Percentiles rank a stretch among this genome's conserved stretches.
phyloP scores from a whole-genome alignment of 2,888 invertebrate species.

The Caenorhabditis sp. region DNA sequence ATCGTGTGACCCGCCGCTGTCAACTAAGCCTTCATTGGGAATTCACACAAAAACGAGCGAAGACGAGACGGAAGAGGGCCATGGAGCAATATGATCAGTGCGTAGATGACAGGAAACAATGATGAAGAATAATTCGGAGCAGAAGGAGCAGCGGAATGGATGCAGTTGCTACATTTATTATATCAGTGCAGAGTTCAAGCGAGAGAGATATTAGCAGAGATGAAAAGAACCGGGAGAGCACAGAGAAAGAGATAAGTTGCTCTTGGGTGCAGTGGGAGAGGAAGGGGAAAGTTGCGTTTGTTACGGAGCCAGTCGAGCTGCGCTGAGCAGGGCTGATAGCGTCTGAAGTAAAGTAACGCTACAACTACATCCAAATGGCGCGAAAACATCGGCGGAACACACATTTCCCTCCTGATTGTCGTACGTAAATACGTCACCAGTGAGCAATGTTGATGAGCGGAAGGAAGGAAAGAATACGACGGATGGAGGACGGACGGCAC shows the following conservation, averaged over 20 bases:
- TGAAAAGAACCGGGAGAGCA: neutral
- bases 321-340: no score
- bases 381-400: conserved; percentile 1
- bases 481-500: no score
- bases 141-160: neutral
- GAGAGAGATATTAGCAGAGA: neutral
- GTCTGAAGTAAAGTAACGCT: no score
- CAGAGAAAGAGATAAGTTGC: conserved; percentile 13
- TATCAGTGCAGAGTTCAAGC: conserved; percentile 23
- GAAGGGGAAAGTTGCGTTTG: conserved; percentile 14
- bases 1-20: neutral
- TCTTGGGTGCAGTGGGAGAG: conserved; percentile 6
- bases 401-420: conserved; percentile 11
- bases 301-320: no score
- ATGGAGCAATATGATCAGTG: neutral
- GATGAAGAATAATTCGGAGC: neutral
- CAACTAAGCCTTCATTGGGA: conserved; percentile 41
- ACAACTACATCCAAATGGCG: no score
- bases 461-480: conserved; percentile 14
- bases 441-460: conserved; percentile 10
- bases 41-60: conserved; percentile 7
- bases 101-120: no score
- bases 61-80: neutral
- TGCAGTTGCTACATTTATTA: neutral
- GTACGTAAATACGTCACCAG: neutral